Evolutionary conservation across 2,888 invertebrate species (phyloP).

Genomic region (Morpho deidamia): DNA sequence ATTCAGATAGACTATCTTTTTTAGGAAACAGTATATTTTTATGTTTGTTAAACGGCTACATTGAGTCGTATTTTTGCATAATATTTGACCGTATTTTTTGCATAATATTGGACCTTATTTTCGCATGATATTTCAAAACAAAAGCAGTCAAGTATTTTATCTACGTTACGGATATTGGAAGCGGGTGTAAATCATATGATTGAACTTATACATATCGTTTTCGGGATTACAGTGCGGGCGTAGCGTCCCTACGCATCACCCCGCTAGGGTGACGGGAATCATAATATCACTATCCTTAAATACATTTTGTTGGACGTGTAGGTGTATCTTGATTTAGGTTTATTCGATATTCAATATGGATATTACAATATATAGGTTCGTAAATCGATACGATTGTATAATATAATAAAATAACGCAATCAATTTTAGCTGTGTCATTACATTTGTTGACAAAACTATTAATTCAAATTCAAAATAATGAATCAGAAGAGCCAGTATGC

Average conservation of each 20-base stretch:
- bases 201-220: slow-evolving; percentile 74
- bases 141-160: background rate
- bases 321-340: slow-evolving; percentile 16
- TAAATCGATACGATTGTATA: no score
- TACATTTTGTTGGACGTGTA: slow-evolving; percentile 20
- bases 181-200: slow-evolving; percentile 31
- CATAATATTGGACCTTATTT: background rate
- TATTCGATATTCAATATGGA: slow-evolving; percentile 32
- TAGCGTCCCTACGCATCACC: slow-evolving; percentile 27
- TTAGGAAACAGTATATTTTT: no score
- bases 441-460: no score
- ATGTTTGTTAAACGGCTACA: no score
- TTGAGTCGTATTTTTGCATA: no score
- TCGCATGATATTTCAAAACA: background rate
- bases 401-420: no score
- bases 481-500: no score
- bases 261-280: slow-evolving; percentile 32
- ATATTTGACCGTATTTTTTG: no score
- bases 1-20: no score
- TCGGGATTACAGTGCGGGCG: slow-evolving; percentile 28
- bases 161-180: background rate
- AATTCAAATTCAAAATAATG: no score
- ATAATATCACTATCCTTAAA: slow-evolving; percentile 28
- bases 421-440: no score
- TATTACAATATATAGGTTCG: no score